phyloP scores from a whole-genome alignment of 1,140 invertebrate species.

The Drosophila mojavensis region DNA sequence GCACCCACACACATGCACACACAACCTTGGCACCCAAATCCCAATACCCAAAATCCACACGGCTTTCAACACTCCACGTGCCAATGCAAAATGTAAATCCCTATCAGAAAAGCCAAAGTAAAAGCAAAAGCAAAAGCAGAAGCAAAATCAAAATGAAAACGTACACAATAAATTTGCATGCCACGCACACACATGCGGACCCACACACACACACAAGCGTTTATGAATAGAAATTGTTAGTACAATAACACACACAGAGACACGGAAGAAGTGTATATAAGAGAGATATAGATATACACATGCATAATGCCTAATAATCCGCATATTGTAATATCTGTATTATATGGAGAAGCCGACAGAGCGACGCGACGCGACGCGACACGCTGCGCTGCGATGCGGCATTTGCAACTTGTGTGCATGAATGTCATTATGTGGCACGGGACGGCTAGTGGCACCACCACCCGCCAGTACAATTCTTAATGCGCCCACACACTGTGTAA shows the following conservation, averaged over 20 bases:
- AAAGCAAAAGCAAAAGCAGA: conserved; percentile 36
- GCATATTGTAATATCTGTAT: conserved; percentile 81
- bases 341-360: conserved; percentile 53
- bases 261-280: conserved; percentile 6
- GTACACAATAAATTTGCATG: conserved; percentile 81
- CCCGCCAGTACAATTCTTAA: conserved; percentile 5
- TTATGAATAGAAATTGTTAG: conserved; percentile 82
- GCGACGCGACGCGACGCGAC: conserved; percentile 11
- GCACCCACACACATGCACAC: conserved; percentile 6
- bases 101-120: conserved; percentile 61
- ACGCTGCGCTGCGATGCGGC: conserved; percentile 29
- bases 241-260: conserved; percentile 56
- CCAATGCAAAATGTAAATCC: conserved; percentile 70
- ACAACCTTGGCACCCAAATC: conserved; percentile 74
- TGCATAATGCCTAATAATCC: conserved; percentile 82
- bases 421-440: conserved; percentile 69
- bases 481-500: conserved; percentile 43
- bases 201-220: conserved; percentile 46
- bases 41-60: conserved; percentile 17
- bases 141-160: conserved; percentile 49
- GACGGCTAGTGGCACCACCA: conserved; percentile 2
- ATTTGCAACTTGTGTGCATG: conserved; percentile 60
- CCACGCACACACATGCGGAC: conserved; percentile 46
- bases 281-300: conserved; percentile 20
- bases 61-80: conserved; percentile 16